These are phyloP conservation scores for Camponotus floridanus DNA, from an alignment of 1,140 invertebrate species.

Conservation along the genomic window DNA sequence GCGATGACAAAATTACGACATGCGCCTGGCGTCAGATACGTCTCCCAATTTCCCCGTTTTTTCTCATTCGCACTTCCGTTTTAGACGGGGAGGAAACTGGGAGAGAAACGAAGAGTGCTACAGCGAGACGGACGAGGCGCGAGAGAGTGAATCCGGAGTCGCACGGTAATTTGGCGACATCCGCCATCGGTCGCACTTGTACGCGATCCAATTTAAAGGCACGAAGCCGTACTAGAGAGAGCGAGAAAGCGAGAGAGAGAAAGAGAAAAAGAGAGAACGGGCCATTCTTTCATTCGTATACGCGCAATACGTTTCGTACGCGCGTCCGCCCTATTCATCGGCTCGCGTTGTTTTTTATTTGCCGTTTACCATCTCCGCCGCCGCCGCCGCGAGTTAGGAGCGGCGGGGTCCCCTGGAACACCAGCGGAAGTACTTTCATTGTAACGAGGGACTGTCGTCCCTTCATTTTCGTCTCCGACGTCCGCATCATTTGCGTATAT, in stretches of 20 bases:
- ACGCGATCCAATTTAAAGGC: slow-evolving; percentile 85
- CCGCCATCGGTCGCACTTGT: slow-evolving; percentile 84
- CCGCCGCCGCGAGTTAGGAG: slow-evolving; percentile 60
- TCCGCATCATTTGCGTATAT: slow-evolving; percentile 54
- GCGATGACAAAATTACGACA: neutral
- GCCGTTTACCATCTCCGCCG: slow-evolving; percentile 76
- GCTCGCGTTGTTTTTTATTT: slow-evolving; percentile 79
- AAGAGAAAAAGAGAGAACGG: slow-evolving; percentile 21
- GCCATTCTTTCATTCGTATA: slow-evolving; percentile 80
- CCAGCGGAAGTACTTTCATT: slow-evolving; percentile 78
- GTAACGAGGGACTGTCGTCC: slow-evolving; percentile 75
- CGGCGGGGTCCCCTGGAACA: slow-evolving; percentile 67
- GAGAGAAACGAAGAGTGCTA: slow-evolving; percentile 28
- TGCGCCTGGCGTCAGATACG: neutral
- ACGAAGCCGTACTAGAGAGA: slow-evolving; percentile 79
- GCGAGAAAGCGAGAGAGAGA: slow-evolving; percentile 24
- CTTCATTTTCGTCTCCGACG: slow-evolving; percentile 76
- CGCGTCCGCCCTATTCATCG: slow-evolving; percentile 75
- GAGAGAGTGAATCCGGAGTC: slow-evolving; percentile 82
- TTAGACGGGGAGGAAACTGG: neutral
- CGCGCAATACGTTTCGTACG: slow-evolving; percentile 60
- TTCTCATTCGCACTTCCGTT: slow-evolving; percentile 61
- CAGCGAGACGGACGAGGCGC: slow-evolving; percentile 47
- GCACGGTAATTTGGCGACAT: slow-evolving; percentile 85
- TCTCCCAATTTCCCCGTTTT: slow-evolving; percentile 49